Conservation (phyloP, 2,797 vertebrate species). For the Bradypodion pumilum region DNA sequence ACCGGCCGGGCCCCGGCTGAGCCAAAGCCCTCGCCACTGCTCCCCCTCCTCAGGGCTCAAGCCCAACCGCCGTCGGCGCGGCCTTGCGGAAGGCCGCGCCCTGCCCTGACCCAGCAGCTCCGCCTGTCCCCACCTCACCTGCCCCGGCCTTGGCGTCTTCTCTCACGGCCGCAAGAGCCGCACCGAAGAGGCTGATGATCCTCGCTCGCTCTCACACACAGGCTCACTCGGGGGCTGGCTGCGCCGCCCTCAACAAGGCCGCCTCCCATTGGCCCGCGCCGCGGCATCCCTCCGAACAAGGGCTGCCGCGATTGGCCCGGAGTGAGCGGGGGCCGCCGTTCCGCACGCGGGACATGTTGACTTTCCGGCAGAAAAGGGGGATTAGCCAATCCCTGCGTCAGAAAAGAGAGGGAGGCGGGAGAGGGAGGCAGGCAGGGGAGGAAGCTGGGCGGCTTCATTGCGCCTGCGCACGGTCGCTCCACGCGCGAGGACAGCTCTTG, state of each 20-base stretch:
- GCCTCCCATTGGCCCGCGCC: slow-evolving; percentile 55
- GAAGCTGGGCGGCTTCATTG: neutral
- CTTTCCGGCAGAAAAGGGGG: slow-evolving; percentile 24
- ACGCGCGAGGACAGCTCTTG: neutral
- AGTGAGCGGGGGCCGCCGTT: neutral
- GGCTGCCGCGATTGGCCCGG: slow-evolving; percentile 31
- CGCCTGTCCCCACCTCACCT: slow-evolving; percentile 32
- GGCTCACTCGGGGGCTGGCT: slow-evolving; percentile 54
- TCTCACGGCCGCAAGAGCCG: slow-evolving; percentile 51
- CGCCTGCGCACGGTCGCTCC: neutral
- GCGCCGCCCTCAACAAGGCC: slow-evolving; percentile 66
- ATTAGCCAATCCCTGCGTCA: slow-evolving; percentile 60
- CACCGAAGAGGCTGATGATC: slow-evolving; percentile 29
- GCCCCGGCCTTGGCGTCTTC: slow-evolving; percentile 28
- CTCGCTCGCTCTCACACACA: no score
- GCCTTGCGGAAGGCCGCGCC: neutral
- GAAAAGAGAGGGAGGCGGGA: neutral
- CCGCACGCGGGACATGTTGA: slow-evolving; percentile 69
- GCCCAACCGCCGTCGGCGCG: neutral
- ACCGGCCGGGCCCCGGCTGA: neutral
- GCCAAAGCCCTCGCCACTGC: neutral
- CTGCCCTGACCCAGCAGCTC: neutral
- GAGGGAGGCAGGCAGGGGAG: no score
- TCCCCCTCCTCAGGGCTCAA: neutral
- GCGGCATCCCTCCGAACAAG: slow-evolving; percentile 36